Base-by-base conservation (phyloP, 2,797 vertebrate species). In the Dallia pectoralis region DNA sequence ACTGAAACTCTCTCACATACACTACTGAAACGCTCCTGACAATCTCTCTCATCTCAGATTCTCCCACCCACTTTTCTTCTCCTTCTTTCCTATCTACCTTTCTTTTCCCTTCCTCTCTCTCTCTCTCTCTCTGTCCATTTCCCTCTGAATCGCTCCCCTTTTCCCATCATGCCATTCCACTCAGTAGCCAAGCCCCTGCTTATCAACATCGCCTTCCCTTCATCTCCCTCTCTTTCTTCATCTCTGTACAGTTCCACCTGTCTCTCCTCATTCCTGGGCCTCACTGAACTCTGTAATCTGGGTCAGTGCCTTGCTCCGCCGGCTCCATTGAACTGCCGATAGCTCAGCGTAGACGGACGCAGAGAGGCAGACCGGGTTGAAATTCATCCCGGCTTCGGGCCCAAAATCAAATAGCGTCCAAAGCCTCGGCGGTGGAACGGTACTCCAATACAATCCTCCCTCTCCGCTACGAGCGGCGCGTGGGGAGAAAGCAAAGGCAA, bases 381-480 rank as follows among this genome's bases (percentile, higher is more conserved):
- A 91, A 92, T 90, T 89, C 90, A 92, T 93, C 89, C 81, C 75
- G 78, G 80, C 70, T 63, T 83, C 83, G 82, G 82, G 79, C 79
- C 72, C 47, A 71, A 22, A 89, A 90, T 90, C 82, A 82, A 90
- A 90, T 81, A 83, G 75, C 84, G 83, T 88, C 77, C 81, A 90
- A 90, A 89, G 87, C 85, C 81, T 85, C 86, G 73, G 79, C 81
- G 79, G 72, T 71, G 73, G 73, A 76, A 77, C 79, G 72, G 84
- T 84, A 78, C 79, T 79, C 82, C 73, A 84, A 88, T 88, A 87
- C 86, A 89, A 89, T 89, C 79, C 87, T 83, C 71, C 84, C 72
- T 80, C 84, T 88, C 84, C 89, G 84, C 83, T 83, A 56, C 69
- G 76, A 48, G 69, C 7, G 16, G 62, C 32, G 18, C 12, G 32